Conservation (phyloP, 2,797 vertebrate species). For the Rhadinocentrus ornatus region DNA sequence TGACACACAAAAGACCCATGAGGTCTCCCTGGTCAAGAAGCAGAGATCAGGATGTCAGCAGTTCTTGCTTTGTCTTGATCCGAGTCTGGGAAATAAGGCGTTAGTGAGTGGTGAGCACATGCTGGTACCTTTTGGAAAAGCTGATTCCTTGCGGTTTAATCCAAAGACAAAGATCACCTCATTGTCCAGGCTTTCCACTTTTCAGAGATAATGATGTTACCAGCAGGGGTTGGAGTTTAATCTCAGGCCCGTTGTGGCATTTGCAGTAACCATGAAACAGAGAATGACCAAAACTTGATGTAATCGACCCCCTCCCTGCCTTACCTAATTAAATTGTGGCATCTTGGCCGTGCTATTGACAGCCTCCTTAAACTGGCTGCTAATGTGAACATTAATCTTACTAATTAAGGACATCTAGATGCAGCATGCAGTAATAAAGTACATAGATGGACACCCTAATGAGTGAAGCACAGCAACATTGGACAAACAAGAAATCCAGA, state of each 20-base stretch:
- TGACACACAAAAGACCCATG: conserved; percentile 50
- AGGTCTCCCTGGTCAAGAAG: conserved; percentile 40
- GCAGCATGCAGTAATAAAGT: neutral
- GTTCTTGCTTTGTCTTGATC: conserved; percentile 49
- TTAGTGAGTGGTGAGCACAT: conserved; percentile 42
- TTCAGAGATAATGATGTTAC: conserved; percentile 65
- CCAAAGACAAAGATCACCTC: conserved; percentile 78
- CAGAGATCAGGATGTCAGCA: conserved; percentile 33
- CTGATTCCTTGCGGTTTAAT: conserved; percentile 70
- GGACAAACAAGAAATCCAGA: neutral
- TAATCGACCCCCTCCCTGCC: conserved; percentile 49
- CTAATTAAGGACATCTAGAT: neutral
- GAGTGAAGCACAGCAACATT: neutral
- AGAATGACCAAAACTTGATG: conserved; percentile 62
- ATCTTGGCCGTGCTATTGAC: conserved; percentile 31
- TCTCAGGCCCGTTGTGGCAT: conserved; percentile 70
- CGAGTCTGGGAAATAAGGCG: conserved; percentile 60
- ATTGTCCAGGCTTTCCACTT: conserved; percentile 71
- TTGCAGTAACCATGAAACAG: conserved; percentile 64
- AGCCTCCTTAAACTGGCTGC: conserved; percentile 10
- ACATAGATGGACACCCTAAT: neutral
- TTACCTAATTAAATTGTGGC: conserved; percentile 45
- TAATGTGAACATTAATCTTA: conserved; percentile 18
- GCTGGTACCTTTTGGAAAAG: conserved; percentile 56
- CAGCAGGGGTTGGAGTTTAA: conserved; percentile 73